Evolutionary conservation across 2,797 vertebrate species (phyloP), one percentile per base, ranked within the genome.

Genomic region (Melopsittacus undulatus): DNA sequence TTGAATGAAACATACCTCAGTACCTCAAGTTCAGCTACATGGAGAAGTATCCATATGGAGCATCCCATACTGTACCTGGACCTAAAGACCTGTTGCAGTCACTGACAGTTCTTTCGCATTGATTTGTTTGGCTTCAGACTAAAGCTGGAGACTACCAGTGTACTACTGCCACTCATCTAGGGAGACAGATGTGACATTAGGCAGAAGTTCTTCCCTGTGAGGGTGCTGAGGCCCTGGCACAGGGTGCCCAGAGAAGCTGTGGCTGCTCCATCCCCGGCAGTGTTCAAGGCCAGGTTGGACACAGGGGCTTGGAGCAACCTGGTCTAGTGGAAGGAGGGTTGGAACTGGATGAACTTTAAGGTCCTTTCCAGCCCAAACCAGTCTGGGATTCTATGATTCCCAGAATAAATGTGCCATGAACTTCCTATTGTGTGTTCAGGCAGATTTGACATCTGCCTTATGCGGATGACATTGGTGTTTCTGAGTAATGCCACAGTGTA

Each of bases 31-130:
- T 76, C 48, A 82, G n/a, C 24, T 46, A 10, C 27, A 12, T n/a
- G 1, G 1, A 72, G 21, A 40, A 46, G 57, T 27, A 51, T 14
- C 56, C 1, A 0, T n/a, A 5, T 49, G 66, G 18, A 77, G 21
- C 48, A 45, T 14, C 16, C 73, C 43, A 7, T 32, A 26, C 13
- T 56, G 14, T 9, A 45, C 29, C 34, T 48, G 11, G 18, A 42
- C 27, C 6, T 64, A 70, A 80, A 83, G 74, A 5, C 52, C 18
- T 54, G 4, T 22, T 38, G 23, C 8, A 49, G 10, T 26, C 30
- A 45, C 52, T 46, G 54, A 7, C 8, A 34, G 8, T 21, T 57
- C 30, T 75, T 90, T 38, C 67, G n/a, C 15, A 21, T 6, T 76
- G 45, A 67, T 59, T 51, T 78, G 1, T 51, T 82, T 7, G n/a